Percentiles rank a stretch among this genome's conserved stretches.
These are phyloP conservation scores for Bovichtus diacanthus DNA, from an alignment of 2,797 vertebrate species.

Conservation along the genomic window DNA sequence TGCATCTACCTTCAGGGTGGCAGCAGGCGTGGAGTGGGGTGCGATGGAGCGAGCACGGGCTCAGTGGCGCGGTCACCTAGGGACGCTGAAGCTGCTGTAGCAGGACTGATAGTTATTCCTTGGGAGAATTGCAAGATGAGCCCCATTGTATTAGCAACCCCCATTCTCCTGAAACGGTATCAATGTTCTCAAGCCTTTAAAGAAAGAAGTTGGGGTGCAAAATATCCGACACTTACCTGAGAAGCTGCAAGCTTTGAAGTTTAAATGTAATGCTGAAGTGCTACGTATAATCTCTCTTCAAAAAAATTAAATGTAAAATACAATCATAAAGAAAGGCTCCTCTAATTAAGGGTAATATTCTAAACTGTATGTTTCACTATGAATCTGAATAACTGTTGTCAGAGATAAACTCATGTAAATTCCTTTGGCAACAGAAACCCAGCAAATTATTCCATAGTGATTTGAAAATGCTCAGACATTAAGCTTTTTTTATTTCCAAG, in stretches of 20 bases:
- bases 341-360: slow-evolving; percentile 35
- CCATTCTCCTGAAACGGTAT: slow-evolving; percentile 71
- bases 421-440: slow-evolving; percentile 69
- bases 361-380: slow-evolving; percentile 34
- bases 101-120: slow-evolving; percentile 91
- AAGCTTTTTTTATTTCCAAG: slow-evolving; percentile 97
- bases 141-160: slow-evolving; percentile 86
- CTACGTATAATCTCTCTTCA: neutral
- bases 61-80: slow-evolving; percentile 90
- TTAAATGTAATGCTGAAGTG: neutral
- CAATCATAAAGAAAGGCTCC: slow-evolving; percentile 22
- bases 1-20: slow-evolving; percentile 90
- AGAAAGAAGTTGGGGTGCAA: slow-evolving; percentile 53
- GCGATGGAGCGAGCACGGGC: slow-evolving; percentile 86
- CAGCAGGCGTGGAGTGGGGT: slow-evolving; percentile 89
- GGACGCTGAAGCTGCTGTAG: slow-evolving; percentile 87
- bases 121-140: slow-evolving; percentile 89
- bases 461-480: slow-evolving; percentile 90
- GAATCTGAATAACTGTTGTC: slow-evolving; percentile 57
- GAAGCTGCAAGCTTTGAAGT: slow-evolving; percentile 5
- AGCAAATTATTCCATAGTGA: slow-evolving; percentile 78
- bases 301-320: slow-evolving; percentile 16
- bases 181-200: slow-evolving; percentile 67
- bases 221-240: slow-evolving; percentile 41
- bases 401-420: slow-evolving; percentile 72